Base-by-base conservation (phyloP, 2,797 vertebrate species). In the Xiphorhynchus erythropygius region DNA sequence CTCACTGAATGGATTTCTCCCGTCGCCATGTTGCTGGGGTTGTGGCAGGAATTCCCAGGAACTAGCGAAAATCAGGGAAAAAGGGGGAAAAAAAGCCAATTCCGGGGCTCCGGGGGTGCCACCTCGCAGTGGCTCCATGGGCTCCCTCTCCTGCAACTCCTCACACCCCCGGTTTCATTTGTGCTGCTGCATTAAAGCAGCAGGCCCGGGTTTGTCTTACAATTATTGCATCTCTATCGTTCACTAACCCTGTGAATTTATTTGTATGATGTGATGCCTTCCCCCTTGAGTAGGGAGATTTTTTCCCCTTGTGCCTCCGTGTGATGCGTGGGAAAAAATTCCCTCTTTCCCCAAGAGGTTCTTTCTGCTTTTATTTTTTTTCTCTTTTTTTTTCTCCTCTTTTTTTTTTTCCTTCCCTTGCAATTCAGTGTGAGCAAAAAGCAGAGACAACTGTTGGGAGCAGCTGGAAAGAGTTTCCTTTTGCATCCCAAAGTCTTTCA, bases 11-110 rank as follows among this genome's bases (percentile, higher is more conserved):
- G 84, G 44, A 46, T 57, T 95, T 95, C 97, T 33, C 39, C 55
- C 9, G 4, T 46, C 71, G 70, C 94, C 89, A 90, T 95, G 57
- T 95, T 94, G 71, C 71, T 55, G 89, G 91, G 67, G n/a, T 91
- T 85, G 69, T 41, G 57, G 19, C 33, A 11, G 53, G 80, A 50
- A 35, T 74, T 87, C 77, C 89, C 82, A 64, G 77, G 59, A 87
- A 68, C 11, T 12, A 1, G 35, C 59, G 49, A 67, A 94, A 85
- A 88, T 33, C 19, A 1, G 33, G 42, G 10, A 5, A 50, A 71
- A 62, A 0, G 30, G 8, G 4, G 3, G 4, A 10, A 21, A 46
- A 41, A 27, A 4, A 49, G 18, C 7, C 50, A 60, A 8, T 60
- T 50, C 46, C 16, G 19, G 59, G 50, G 78, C 44, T 47, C 21